phyloP scores from a whole-genome alignment of 2,113 vertebrate species.

The Melanocharis versteri region DNA sequence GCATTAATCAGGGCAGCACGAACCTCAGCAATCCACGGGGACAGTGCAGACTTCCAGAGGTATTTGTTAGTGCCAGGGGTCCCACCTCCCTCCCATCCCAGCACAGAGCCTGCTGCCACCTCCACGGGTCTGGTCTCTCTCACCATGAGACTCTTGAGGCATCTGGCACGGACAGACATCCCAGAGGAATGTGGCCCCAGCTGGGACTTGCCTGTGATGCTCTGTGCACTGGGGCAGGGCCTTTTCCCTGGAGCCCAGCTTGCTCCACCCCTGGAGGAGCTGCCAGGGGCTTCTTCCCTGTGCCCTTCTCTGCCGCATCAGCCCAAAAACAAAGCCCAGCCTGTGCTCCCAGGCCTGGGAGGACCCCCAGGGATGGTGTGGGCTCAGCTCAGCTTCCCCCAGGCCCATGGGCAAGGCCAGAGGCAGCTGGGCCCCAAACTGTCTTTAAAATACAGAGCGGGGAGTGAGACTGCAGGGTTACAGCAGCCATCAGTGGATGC shows the following conservation, averaged over 20 bases:
- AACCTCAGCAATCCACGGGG: neutral
- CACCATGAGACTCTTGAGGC: neutral
- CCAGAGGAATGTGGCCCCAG: neutral
- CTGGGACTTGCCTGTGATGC: neutral
- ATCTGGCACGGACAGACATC: accelerated
- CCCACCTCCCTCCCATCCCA: neutral
- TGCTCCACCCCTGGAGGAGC: accelerated
- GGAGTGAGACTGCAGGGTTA: neutral
- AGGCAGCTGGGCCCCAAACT: neutral
- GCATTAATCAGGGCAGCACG: slow-evolving; percentile 53
- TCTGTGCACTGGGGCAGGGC: neutral
- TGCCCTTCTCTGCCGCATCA: neutral
- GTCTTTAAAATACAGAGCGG: neutral
- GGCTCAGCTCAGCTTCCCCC: neutral
- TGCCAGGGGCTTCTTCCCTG: neutral
- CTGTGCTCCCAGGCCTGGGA: neutral
- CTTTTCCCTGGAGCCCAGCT: neutral
- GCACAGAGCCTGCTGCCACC: neutral
- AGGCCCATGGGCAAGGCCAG: neutral
- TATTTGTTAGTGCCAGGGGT: neutral
- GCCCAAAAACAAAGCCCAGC: neutral
- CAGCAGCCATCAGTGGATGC: neutral
- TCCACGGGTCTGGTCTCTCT: neutral
- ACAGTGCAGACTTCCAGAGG: neutral
- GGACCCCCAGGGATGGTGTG: neutral